These are phyloP conservation scores for Syncerus caffer DNA, from an alignment of 2,797 vertebrate genomes.

Conservation along the genomic window DNA sequence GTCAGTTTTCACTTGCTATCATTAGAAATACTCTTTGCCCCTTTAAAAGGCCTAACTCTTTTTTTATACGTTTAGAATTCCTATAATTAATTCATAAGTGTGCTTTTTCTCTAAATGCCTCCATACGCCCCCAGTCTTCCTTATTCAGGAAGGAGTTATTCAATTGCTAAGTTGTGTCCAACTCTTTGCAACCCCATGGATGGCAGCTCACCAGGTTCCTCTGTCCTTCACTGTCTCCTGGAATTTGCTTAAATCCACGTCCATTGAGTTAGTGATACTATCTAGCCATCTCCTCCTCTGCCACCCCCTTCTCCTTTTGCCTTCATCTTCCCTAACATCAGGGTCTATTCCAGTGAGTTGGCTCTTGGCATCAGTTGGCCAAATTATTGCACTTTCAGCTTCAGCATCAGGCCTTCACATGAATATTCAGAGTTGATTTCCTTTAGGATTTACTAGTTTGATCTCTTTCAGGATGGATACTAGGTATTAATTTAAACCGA, in stretches of 20 bases:
- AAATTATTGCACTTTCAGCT: not conserved
- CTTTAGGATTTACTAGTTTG: not conserved
- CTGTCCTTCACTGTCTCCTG: not conserved
- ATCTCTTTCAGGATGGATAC: conserved; percentile 23
- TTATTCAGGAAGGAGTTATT: conserved; percentile 25
- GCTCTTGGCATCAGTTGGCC: not conserved
- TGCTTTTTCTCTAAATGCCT: conserved; percentile 24
- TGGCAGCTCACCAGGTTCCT: not conserved
- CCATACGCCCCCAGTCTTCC: not conserved
- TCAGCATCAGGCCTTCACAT: not conserved
- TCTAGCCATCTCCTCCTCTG: not conserved
- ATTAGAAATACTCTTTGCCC: not conserved
- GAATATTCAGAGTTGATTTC: not conserved
- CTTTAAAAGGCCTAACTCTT: not conserved
- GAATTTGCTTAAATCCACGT: not conserved
- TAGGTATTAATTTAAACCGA: conserved; percentile 48
- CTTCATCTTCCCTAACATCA: not conserved
- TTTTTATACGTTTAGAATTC: conserved; percentile 35
- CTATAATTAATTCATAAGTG: conserved; percentile 1
- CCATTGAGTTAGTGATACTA: not conserved
- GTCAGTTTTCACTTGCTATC: not conserved
- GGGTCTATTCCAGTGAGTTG: not conserved
- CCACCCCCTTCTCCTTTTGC: not conserved
- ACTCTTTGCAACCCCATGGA: not conserved
- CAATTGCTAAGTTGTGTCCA: fast-evolving